Evolutionary conservation across 2,113 vertebrate genomes (phyloP).

Genomic region (Platichthys flesus): DNA sequence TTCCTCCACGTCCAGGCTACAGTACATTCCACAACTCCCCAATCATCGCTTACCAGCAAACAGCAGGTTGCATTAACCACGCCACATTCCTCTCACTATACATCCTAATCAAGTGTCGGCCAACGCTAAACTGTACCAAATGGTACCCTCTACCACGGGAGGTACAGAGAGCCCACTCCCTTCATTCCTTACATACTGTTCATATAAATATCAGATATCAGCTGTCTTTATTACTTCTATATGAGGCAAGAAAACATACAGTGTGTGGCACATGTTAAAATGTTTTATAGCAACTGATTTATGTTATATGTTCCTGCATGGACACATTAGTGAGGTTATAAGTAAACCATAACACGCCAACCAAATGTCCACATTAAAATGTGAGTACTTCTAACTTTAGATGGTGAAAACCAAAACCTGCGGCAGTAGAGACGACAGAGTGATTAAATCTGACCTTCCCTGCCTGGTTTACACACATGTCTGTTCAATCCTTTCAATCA

Average conservation of each 20-base stretch:
- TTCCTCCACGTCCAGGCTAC: conserved; percentile 65
- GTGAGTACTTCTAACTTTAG: too few relatives aligned
- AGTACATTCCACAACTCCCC: conserved; percentile 62
- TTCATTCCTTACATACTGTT: conserved; percentile 47
- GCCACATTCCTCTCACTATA: conserved; percentile 33
- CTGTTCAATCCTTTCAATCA: too few relatives aligned
- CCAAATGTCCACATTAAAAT: neutral
- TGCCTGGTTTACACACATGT: too few relatives aligned
- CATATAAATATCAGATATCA: conserved; percentile 4
- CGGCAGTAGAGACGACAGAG: too few relatives aligned
- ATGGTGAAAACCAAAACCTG: too few relatives aligned
- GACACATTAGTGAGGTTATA: neutral
- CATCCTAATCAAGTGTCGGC: conserved; percentile 8
- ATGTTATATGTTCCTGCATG: neutral
- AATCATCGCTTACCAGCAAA: conserved; percentile 30
- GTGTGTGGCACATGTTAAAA: neutral
- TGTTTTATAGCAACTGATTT: neutral
- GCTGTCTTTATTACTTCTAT: conserved; percentile 9
- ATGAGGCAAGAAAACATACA: neutral
- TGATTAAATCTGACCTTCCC: too few relatives aligned
- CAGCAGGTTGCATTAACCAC: conserved; percentile 21
- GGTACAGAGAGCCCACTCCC: conserved; percentile 28
- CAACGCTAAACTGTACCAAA: conserved; percentile 5
- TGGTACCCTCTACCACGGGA: conserved; percentile 4
- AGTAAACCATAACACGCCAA: neutral